Evolutionary conservation across 2,113 vertebrate species (phyloP), one percentile per base, ranked within the genome.

Genomic region (Callithrix jacchus): DNA sequence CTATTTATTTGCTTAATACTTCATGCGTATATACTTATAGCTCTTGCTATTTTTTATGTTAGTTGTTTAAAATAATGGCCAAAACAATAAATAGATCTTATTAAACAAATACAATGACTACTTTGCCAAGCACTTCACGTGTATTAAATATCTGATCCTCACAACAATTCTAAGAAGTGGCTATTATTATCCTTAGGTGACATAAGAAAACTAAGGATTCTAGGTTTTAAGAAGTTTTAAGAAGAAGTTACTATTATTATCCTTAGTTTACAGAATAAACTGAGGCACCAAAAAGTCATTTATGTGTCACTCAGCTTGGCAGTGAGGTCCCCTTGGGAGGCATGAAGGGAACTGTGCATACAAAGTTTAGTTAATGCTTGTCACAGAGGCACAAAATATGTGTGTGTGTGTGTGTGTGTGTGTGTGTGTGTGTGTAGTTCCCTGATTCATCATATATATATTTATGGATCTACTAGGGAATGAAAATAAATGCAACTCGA

Each of bases 31-130:
- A 25, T 42, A 87, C 73, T 88, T 27, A 81, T 30, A 71, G 54
- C 3, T 56, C 61, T 79, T 84, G 37, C 56, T 47, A 68, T 58
- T 32, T 37, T 82, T 94, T 93, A 32, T 84, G 45, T 89, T 54
- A 84, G 35, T 87, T 21, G 37, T 87, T 96, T 83, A 71, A 91
- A 92, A 73, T 89, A 88, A 80, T 89, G 64, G 77, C 8, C 66
- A 32, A 4, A 73, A 83, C 37, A 85, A 74, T 58, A 89, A 89
- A 84, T 40, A 66, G 40, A 76, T 79, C 74, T 61, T 64, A 52
- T 56, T 47, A 77, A 52, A 71, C 27, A 94, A 91, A 89, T 87
- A 52, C 27, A 84, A 27, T 35, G 12, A 95, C 37, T 76, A 27
- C 7, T 64, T 80, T 32, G 47, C 18, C 49, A 87, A 80, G 2